A percentile compares a stretch with the other conserved stretches of the same genome.
Conservation (phyloP, 1,140 invertebrate genomes). For the Aphaenogaster rudis region DNA sequence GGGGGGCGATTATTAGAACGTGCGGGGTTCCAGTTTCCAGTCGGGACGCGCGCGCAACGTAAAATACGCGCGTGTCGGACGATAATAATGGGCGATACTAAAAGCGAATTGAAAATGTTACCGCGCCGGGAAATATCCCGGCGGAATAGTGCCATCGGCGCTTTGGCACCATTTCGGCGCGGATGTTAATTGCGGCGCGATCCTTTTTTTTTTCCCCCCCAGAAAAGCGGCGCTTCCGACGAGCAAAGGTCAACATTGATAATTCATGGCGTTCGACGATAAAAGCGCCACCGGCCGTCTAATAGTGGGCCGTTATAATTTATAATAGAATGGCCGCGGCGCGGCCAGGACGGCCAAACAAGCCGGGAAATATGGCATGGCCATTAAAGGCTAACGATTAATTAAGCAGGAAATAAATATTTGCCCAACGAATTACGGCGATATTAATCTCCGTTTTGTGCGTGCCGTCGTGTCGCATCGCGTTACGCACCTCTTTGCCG, state of each 20-base stretch:
- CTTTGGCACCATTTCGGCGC: slow-evolving; percentile 39
- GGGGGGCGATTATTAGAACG: slow-evolving; percentile 16
- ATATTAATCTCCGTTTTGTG: slow-evolving; percentile 84
- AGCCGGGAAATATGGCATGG: slow-evolving; percentile 76
- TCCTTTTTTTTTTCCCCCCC: slow-evolving; percentile 20
- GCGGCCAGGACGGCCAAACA: slow-evolving; percentile 69
- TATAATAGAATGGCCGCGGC: slow-evolving; percentile 75
- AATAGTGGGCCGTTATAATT: slow-evolving; percentile 77
- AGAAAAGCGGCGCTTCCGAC: slow-evolving; percentile 12
- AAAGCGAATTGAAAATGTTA: slow-evolving; percentile 56
- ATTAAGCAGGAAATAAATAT: slow-evolving; percentile 86
- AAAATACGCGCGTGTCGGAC: slow-evolving; percentile 1
- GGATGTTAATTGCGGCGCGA: slow-evolving; percentile 57
- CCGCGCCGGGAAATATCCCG: slow-evolving; percentile 16
- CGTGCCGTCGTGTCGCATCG: slow-evolving; percentile 66
- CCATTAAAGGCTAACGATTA: slow-evolving; percentile 86
- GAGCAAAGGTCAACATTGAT: slow-evolving; percentile 67
- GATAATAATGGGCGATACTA: slow-evolving; percentile 1
- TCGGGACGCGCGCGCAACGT: neutral
- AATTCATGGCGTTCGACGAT: slow-evolving; percentile 76
- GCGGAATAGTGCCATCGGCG: neutral
- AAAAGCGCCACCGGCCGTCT: slow-evolving; percentile 78
- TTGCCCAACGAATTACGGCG: slow-evolving; percentile 83
- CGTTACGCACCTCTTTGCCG: slow-evolving; percentile 45
- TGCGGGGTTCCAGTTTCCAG: neutral